Base-by-base conservation (phyloP, 2,113 vertebrate species). In the Silurus asotus region DNA sequence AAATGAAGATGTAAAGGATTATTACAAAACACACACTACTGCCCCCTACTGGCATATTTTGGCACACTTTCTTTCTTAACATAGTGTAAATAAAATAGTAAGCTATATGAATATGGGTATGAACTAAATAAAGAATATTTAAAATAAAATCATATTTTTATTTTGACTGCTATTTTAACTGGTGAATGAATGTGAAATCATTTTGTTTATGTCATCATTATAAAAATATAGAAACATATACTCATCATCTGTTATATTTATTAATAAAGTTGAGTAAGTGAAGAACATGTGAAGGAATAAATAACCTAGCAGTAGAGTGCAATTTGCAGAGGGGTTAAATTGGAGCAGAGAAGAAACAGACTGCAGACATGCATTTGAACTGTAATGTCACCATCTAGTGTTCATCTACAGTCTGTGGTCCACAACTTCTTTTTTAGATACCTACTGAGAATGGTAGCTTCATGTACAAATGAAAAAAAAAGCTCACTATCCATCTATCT, bases 331-430 rank as follows among this genome's bases (percentile, higher is more conserved):
- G 15, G 9, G 37, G 13, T 17, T 69, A 6, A 25, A 14, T 8
- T 17, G 6, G 19, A 58, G 58, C 14, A 25, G 19, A 58, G 58
- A 6, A 25, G 11, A 28, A 77, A 8, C n/a, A 2, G 49, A 78
- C 15, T 37, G 55, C 45, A 8, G 56, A 14, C 23, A 19, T 81
- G 37, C 8, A 28, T 51, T 17, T 17, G 13, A 65, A n/a, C n/a
- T 19, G 55, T 58, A 76, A 84, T 76, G 51, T 62, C 83, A 20
- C 83, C 83, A 84, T 84, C 83, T 84, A 76, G 83, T 76, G 83
- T 61, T 59, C n/a, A 77, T 25, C 14, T 56, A 56, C 17, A 28
- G 23, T 77, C 53, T 28, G 20, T 53, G 49, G 11, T 75, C 8
- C 5, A 55, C 37, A 25, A 25, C 74, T 13, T 55, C 5, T 25